Percentiles rank a stretch among this genome's conserved stretches.
These are phyloP conservation scores for Pangasius djambal DNA, from an alignment of 2,797 vertebrate species.

Conservation along the genomic window DNA sequence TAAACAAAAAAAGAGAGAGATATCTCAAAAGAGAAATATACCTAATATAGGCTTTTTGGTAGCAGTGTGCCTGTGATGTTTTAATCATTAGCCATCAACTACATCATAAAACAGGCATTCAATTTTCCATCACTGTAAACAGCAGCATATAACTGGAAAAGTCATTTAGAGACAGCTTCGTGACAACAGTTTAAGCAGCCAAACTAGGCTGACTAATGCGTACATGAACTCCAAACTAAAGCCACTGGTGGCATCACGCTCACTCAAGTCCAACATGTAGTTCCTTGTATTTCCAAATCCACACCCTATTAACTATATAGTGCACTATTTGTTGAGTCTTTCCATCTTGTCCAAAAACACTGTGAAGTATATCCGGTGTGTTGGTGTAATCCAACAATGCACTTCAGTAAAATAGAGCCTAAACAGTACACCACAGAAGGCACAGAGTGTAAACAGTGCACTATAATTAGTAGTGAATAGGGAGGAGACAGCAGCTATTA, in stretches of 20 bases:
- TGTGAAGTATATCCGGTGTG: background rate
- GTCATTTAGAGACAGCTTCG: background rate
- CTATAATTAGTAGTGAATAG: background rate
- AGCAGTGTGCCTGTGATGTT: background rate
- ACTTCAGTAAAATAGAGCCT: background rate
- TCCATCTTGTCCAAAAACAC: background rate
- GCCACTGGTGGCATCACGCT: too few relatives aligned
- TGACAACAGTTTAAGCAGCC: background rate
- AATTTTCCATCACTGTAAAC: background rate
- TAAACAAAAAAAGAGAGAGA: background rate
- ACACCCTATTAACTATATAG: background rate
- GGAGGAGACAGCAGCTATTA: background rate
- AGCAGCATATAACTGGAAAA: background rate
- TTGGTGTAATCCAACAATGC: background rate
- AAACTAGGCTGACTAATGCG: background rate
- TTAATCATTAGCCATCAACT: background rate
- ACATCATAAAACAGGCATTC: background rate
- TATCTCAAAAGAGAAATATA: background rate
- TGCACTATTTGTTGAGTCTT: background rate
- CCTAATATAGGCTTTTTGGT: background rate
- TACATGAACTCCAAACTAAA: background rate
- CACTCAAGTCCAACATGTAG: background rate
- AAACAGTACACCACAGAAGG: background rate
- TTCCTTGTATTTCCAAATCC: background rate
- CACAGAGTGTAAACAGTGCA: background rate